Evolutionary conservation across 1,140 invertebrate genomes (phyloP), one percentile per base, ranked within the genome.

Genomic region (Drosophila elegans): DNA sequence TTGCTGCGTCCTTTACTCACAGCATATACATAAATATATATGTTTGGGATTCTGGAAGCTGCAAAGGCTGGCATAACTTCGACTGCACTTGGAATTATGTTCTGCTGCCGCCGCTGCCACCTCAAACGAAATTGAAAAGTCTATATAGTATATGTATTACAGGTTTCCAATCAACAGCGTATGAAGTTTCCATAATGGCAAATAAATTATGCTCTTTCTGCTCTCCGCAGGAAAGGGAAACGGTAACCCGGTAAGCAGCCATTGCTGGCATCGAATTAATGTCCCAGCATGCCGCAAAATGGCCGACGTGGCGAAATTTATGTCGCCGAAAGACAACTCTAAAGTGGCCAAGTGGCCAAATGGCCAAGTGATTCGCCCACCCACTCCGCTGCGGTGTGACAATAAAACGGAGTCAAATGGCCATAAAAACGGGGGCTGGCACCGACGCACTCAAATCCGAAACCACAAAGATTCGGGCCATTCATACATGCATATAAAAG

Each of bases 361-460:
- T 88, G 84, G 73, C 67, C 82, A 55, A 76, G 53, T 59, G 64
- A 21, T 44, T 34, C 34, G 42, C 9, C 12, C 4, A 10, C 39
- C 39, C 48, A 12, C 25, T 73, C 46, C 53, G 39, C 79, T 60
- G 69, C 75, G 71, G 79, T 73, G 83, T 88, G 84, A 88, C 83
- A 88, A 86, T 89, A 88, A 88, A 88, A 88, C 64, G 80, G 83
- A 78, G 80, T 89, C 80, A 89, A 89, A 88, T 88, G 75, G 76
- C 83, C 84, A 86, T 86, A 89, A 88, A 88, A 88, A 72, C 55
- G 71, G 66, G 48, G 46, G 48, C 46, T 29, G 46, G 11, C 46
- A 29, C 12, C 5, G 44, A 53, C 27, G 61, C 25, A 42, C 59
- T 59, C 42, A 49, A 60, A 51, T 76, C 73, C 53, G 16, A 49